A percentile compares a stretch with the other conserved stretches of the same genome.
These are phyloP conservation scores for Aplidium turbinatum DNA, from an alignment of 23 tunicate species.

Conservation along the genomic window DNA sequence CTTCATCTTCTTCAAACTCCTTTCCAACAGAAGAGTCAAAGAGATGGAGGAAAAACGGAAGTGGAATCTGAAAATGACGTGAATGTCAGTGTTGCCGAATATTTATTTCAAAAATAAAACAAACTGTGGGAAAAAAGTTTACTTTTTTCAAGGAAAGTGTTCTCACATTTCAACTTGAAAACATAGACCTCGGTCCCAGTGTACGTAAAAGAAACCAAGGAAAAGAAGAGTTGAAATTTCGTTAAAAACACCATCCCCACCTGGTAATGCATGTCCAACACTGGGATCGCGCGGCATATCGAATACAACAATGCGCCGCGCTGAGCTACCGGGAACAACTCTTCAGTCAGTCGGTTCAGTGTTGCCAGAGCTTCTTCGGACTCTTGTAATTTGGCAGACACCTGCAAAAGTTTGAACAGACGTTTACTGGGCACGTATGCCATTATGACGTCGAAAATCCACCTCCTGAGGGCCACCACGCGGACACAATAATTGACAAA, in stretches of 20 bases:
- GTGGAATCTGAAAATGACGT: slow-evolving; percentile 62
- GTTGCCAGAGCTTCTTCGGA: slow-evolving; percentile 47
- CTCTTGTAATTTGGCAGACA: slow-evolving; percentile 41
- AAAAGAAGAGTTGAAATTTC: no score
- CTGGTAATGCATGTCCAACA: slow-evolving; percentile 81
- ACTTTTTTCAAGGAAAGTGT: no score
- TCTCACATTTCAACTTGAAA: no score
- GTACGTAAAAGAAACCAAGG: no score
- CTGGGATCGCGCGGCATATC: slow-evolving; percentile 76
- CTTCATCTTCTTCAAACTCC: slow-evolving; percentile 51
- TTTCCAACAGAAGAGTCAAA: slow-evolving; percentile 79
- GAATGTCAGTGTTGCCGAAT: no score
- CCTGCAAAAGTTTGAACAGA: slow-evolving; percentile 25
- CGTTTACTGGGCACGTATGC: background rate
- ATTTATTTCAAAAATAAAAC: no score
- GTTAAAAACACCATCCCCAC: no score
- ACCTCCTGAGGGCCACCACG: background rate
- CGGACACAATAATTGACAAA: no score
- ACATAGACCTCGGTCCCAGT: no score
- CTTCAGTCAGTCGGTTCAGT: slow-evolving; percentile 60
- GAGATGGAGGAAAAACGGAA: slow-evolving; percentile 83
- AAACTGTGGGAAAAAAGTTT: no score
- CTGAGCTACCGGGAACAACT: slow-evolving; percentile 76
- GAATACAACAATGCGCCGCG: slow-evolving; percentile 73
- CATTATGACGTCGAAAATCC: background rate